Evolutionary conservation across 2,113 vertebrate genomes (phyloP).

Genomic region (Oreotrochilus melanogaster): DNA sequence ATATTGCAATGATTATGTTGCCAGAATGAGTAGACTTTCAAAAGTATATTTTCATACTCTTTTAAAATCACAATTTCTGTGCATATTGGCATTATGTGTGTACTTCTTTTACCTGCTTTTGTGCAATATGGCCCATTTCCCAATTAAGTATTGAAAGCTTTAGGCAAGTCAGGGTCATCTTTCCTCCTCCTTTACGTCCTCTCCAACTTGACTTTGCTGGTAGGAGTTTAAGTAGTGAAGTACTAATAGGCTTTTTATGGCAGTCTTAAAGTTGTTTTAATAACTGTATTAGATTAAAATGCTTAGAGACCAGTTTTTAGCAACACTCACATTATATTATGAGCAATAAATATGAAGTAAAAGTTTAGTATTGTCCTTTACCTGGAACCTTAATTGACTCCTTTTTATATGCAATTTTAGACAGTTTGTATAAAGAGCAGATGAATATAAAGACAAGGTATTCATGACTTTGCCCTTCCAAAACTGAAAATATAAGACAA

Average conservation of each 20-base stretch:
- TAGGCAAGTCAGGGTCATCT: constrained; percentile 13
- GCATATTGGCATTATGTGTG: not conserved
- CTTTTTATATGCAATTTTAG: not conserved
- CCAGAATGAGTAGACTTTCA: not conserved
- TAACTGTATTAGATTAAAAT: not conserved
- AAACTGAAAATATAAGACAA: not conserved
- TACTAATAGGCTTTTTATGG: constrained; percentile 15
- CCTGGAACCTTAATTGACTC: not conserved
- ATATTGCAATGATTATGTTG: not conserved
- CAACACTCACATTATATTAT: not conserved
- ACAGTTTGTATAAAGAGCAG: not conserved
- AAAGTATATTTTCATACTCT: not conserved
- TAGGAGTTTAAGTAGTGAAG: not conserved
- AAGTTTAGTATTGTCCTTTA: not conserved
- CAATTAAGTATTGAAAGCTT: not conserved
- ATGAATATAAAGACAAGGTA: not conserved
- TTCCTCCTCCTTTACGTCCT: not conserved
- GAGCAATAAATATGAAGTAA: not conserved
- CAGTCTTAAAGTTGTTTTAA: not conserved
- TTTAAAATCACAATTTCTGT: not conserved
- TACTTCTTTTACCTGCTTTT: not conserved
- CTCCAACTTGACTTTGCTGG: not conserved
- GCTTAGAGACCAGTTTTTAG: not conserved
- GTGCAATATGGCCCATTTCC: not conserved
- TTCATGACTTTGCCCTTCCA: not conserved